Evolutionary conservation across 2,888 invertebrate genomes (phyloP).

Genomic region (Frankliniella fusca): DNA sequence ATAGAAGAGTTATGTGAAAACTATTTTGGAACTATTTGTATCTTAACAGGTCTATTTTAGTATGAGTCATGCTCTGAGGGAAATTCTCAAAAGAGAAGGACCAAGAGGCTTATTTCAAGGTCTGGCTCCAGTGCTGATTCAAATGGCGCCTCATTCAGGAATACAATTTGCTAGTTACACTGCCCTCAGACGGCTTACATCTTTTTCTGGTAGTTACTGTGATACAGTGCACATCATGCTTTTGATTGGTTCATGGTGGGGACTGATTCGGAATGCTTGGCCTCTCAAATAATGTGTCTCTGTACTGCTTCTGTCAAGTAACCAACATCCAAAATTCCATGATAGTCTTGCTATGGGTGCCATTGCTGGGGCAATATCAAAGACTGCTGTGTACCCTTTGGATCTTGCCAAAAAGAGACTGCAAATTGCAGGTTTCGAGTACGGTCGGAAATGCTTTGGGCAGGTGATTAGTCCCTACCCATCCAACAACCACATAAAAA

Average conservation of each 20-base stretch:
- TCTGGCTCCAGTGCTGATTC: slow-evolving; percentile 73
- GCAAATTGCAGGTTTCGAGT: slow-evolving; percentile 83
- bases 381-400: slow-evolving; percentile 81
- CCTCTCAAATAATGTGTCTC: not conserved
- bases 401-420: slow-evolving; percentile 85
- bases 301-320: too few relatives aligned
- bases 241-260: not conserved
- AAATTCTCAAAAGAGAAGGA: slow-evolving; percentile 65
- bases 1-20: not conserved
- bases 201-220: slow-evolving; percentile 3
- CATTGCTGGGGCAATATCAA: slow-evolving; percentile 71
- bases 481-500: not conserved
- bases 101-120: slow-evolving; percentile 74
- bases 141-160: slow-evolving; percentile 87
- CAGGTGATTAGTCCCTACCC: slow-evolving; percentile 47
- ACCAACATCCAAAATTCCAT: not conserved
- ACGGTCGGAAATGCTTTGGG: slow-evolving; percentile 64
- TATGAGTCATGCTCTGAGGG: slow-evolving; percentile 39
- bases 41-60: slow-evolving; percentile 34
- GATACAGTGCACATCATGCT: slow-evolving; percentile 37
- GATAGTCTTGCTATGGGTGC: slow-evolving; percentile 54
- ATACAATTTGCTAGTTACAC: slow-evolving; percentile 88
- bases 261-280: not conserved
- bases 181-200: slow-evolving; percentile 31
- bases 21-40: not conserved